Evolutionary conservation across 2,113 vertebrate genomes (phyloP).

Genomic region (Cricetomys ansorgei): DNA sequence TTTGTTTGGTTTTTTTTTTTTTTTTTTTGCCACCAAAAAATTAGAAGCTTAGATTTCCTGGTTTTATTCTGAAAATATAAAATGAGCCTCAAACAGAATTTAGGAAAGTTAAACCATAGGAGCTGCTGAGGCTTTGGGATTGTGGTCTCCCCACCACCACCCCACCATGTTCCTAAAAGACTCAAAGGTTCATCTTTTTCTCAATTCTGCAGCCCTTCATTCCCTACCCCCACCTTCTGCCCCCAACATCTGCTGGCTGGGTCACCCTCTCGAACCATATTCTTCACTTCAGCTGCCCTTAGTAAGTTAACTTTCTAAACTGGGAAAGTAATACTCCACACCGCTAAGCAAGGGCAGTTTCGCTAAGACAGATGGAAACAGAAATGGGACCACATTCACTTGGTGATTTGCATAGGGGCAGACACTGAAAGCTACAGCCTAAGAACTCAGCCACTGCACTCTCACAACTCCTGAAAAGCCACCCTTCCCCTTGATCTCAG

Average conservation of each 20-base stretch:
- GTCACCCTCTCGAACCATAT: constrained; percentile 68
- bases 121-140: background rate
- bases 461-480: constrained; percentile 74
- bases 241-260: constrained; percentile 69
- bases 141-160: fast-evolving
- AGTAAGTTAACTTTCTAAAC: constrained; percentile 80
- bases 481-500: background rate
- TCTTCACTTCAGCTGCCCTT: constrained; percentile 78
- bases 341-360: constrained; percentile 81
- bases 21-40: background rate
- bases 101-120: background rate
- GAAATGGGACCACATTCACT: constrained; percentile 75
- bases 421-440: constrained; percentile 66
- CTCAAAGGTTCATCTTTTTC: constrained; percentile 45
- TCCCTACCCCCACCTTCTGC: background rate
- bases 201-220: background rate
- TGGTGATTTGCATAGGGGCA: constrained; percentile 79
- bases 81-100: background rate
- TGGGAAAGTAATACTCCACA: constrained; percentile 83
- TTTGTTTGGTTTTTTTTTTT: no score
- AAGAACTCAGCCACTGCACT: constrained; percentile 53
- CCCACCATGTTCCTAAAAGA: constrained; percentile 1
- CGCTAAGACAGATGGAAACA: constrained; percentile 79
- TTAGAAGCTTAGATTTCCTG: constrained; percentile 13
- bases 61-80: constrained; percentile 40